phyloP scores from a whole-genome alignment of 2,888 invertebrate genomes.

The Parascotia fuliginaria region DNA sequence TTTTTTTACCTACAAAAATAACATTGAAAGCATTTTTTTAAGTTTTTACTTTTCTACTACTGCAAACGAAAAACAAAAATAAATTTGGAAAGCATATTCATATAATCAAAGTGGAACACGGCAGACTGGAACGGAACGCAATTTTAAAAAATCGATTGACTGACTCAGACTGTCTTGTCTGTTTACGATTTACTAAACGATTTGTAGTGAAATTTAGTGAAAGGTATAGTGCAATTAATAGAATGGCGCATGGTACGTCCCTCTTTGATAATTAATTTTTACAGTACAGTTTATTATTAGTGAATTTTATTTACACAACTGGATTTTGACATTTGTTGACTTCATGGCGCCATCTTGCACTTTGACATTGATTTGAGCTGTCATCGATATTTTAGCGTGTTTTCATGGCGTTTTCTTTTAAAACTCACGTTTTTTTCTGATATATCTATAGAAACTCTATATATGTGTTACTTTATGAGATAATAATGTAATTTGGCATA shows the following conservation, averaged over 20 bases:
- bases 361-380: conserved; percentile 41
- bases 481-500: conserved; percentile 11
- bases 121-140: conserved; percentile 36
- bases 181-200: conserved; percentile 35
- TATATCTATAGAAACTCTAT: conserved; percentile 13
- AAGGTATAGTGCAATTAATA: conserved; percentile 30
- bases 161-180: conserved; percentile 53
- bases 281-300: neutral
- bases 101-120: too few relatives aligned
- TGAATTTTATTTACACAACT: conserved; percentile 48
- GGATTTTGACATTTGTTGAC: conserved; percentile 66
- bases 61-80: too few relatives aligned
- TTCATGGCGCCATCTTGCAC: conserved; percentile 75
- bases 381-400: conserved; percentile 45
- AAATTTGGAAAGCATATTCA: too few relatives aligned
- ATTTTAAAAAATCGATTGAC: conserved; percentile 44
- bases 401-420: conserved; percentile 37
- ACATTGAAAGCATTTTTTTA: too few relatives aligned
- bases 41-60: too few relatives aligned
- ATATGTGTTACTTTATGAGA: neutral
- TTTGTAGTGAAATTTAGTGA: conserved; percentile 18
- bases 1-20: too few relatives aligned
- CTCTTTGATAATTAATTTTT: conserved; percentile 20
- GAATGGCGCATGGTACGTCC: conserved; percentile 74
- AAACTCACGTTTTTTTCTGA: neutral